These are phyloP conservation scores for Dipodomys spectabilis DNA, from an alignment of 2,113 vertebrate genomes.

Conservation along the genomic window DNA sequence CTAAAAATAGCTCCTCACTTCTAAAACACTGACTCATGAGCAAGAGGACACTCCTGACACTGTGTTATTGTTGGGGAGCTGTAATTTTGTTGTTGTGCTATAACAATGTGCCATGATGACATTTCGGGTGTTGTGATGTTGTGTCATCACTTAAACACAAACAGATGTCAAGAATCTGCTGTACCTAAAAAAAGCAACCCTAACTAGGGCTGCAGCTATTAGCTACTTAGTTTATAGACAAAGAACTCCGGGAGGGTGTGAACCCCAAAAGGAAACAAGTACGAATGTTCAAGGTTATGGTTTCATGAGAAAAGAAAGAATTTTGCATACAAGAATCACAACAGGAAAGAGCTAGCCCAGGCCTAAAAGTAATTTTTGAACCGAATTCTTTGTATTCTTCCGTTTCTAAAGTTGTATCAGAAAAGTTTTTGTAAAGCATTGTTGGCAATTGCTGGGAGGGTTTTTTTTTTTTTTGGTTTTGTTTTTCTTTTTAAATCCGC, in stretches of 20 bases:
- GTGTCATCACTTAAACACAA: slow-evolving; percentile 72
- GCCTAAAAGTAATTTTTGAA: background rate
- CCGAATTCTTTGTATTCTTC: background rate
- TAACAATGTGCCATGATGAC: slow-evolving; percentile 75
- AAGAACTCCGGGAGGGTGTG: background rate
- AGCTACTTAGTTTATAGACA: slow-evolving; percentile 26
- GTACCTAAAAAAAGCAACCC: slow-evolving; percentile 47
- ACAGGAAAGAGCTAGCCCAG: slow-evolving; percentile 12
- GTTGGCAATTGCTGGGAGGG: background rate
- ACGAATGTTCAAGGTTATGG: slow-evolving; percentile 34
- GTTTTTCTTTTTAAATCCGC: background rate
- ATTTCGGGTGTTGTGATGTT: slow-evolving; percentile 67
- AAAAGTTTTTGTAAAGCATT: background rate
- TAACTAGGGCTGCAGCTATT: slow-evolving; percentile 53
- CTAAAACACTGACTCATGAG: slow-evolving; percentile 75
- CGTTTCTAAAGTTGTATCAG: slow-evolving; percentile 32
- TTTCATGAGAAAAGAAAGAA: slow-evolving; percentile 53
- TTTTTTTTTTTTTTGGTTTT: background rate
- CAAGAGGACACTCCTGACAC: slow-evolving; percentile 72
- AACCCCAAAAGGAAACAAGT: slow-evolving; percentile 13
- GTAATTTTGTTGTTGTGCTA: slow-evolving; percentile 78
- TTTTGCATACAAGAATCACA: slow-evolving; percentile 68
- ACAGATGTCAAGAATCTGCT: slow-evolving; percentile 67
- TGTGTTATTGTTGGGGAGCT: slow-evolving; percentile 72
- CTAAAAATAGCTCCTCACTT: slow-evolving; percentile 76